phyloP scores from a whole-genome alignment of 2,113 vertebrate species.

The Sinocyclocheilus grahami region DNA sequence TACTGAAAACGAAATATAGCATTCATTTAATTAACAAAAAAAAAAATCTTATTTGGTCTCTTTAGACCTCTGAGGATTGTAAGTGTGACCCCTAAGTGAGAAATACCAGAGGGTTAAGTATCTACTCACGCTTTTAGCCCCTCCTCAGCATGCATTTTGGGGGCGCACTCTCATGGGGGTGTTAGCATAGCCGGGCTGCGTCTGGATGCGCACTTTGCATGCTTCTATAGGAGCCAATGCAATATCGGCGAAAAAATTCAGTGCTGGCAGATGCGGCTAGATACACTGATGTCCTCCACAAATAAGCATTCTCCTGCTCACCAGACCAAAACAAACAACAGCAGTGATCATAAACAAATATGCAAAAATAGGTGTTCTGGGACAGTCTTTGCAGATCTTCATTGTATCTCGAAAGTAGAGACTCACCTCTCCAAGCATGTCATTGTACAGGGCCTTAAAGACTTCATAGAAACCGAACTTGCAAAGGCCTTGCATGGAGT shows the following conservation, averaged over 20 bases:
- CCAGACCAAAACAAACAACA: background rate
- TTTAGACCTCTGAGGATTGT: background rate
- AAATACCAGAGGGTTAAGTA: background rate
- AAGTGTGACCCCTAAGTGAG: background rate
- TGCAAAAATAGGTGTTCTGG: background rate
- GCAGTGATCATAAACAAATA: background rate
- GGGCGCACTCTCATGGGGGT: slow-evolving; percentile 85
- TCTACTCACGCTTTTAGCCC: slow-evolving; percentile 90
- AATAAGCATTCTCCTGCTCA: slow-evolving; percentile 88
- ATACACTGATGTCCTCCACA: slow-evolving; percentile 97
- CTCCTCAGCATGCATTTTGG: slow-evolving; percentile 94
- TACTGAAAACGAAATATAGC: background rate
- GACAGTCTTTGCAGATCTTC: background rate
- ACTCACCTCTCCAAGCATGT: slow-evolving; percentile 89
- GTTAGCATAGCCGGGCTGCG: slow-evolving; percentile 93
- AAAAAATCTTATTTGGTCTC: background rate
- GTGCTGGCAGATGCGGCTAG: slow-evolving; percentile 95
- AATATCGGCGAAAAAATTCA: slow-evolving; percentile 96
- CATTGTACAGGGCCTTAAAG: slow-evolving; percentile 92
- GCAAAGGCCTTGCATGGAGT: slow-evolving; percentile 97
- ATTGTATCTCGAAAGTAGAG: background rate
- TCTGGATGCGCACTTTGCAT: slow-evolving; percentile 95
- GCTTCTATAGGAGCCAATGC: slow-evolving; percentile 98
- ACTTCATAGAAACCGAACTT: slow-evolving; percentile 98
- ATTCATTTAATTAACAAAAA: background rate